These are phyloP conservation scores for Acanthurus tractus DNA, from an alignment of 2,797 vertebrate genomes.

Conservation along the genomic window DNA sequence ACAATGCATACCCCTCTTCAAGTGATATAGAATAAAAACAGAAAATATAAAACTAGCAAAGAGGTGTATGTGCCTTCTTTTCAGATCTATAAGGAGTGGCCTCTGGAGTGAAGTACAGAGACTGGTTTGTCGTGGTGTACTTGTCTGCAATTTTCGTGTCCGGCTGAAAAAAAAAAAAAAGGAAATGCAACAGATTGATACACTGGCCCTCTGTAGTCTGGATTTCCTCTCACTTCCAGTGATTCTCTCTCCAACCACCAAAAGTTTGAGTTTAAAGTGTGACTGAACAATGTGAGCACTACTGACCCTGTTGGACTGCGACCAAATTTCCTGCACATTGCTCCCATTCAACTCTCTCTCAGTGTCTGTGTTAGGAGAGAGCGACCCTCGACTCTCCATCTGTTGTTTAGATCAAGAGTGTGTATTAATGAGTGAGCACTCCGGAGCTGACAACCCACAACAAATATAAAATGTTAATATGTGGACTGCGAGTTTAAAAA, in stretches of 20 bases:
- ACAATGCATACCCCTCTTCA: not conserved
- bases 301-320: slow-evolving; percentile 71
- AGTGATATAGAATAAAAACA: slow-evolving; percentile 11
- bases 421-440: slow-evolving; percentile 14
- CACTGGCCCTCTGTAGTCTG: not conserved
- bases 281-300: slow-evolving; percentile 48
- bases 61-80: slow-evolving; percentile 59
- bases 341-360: slow-evolving; percentile 47
- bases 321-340: slow-evolving; percentile 52
- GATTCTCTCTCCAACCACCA: slow-evolving; percentile 37
- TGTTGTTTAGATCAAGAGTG: slow-evolving; percentile 64
- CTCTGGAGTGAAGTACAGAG: slow-evolving; percentile 67
- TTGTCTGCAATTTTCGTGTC: slow-evolving; percentile 49
- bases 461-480: not conserved
- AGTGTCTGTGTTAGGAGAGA: slow-evolving; percentile 25
- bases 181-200: slow-evolving; percentile 18
- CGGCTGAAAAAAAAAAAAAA: slow-evolving; percentile 44
- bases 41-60: not conserved
- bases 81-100: slow-evolving; percentile 15
- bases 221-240: slow-evolving; percentile 4
- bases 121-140: slow-evolving; percentile 51
- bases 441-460: not conserved
- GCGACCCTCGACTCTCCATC: slow-evolving; percentile 72
- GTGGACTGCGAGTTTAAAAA: slow-evolving; percentile 3
- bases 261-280: slow-evolving; percentile 40